These are phyloP conservation scores for Copsychus sechellarum DNA, from an alignment of 2,113 vertebrate genomes.

Conservation along the genomic window DNA sequence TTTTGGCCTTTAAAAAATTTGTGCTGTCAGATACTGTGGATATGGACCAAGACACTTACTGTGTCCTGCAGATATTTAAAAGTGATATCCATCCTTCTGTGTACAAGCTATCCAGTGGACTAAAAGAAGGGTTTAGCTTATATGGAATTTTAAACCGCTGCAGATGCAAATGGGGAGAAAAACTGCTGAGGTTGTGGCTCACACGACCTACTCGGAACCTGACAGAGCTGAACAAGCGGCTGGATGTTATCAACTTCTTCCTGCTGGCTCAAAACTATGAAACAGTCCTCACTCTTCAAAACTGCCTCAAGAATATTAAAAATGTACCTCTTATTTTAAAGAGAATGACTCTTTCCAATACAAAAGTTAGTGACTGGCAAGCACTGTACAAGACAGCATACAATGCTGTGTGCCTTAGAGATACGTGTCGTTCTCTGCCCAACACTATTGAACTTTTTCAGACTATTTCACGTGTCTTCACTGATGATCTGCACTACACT, in stretches of 20 bases:
- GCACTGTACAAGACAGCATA: conserved; percentile 90
- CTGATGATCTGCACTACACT: conserved; percentile 87
- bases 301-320: conserved; percentile 87
- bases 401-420: conserved; percentile 88
- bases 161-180: conserved; percentile 78
- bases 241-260: conserved; percentile 93
- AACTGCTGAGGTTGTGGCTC: conserved; percentile 87
- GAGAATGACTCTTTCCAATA: conserved; percentile 89
- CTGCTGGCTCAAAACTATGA: conserved; percentile 85
- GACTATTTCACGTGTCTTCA: conserved; percentile 85
- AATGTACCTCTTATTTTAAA: conserved; percentile 89
- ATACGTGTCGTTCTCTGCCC: conserved; percentile 85
- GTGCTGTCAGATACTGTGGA: conserved; percentile 78
- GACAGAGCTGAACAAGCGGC: conserved; percentile 82
- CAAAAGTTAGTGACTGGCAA: conserved; percentile 92
- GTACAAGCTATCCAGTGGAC: conserved; percentile 89
- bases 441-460: conserved; percentile 85
- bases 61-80: conserved; percentile 96
- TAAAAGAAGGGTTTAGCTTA: conserved; percentile 96
- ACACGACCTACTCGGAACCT: conserved; percentile 85
- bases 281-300: conserved; percentile 81
- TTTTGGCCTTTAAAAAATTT: conserved; percentile 90
- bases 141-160: conserved; percentile 87
- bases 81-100: conserved; percentile 94
- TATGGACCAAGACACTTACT: conserved; percentile 71